Evolutionary conservation across 2,888 invertebrate species (phyloP).

Genomic region (Myopa testacea): DNA sequence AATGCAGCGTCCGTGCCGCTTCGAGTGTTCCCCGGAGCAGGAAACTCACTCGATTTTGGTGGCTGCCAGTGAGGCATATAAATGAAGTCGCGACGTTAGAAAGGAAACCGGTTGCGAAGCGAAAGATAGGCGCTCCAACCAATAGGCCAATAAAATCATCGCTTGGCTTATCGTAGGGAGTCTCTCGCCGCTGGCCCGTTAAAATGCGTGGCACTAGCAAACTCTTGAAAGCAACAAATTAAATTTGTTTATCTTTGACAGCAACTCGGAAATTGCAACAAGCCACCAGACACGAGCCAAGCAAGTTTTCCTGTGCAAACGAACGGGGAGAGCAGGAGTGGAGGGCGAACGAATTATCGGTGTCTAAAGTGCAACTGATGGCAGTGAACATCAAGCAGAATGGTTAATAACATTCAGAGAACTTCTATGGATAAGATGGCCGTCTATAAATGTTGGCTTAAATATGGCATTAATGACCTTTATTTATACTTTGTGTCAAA

Average conservation of each 20-base stretch:
- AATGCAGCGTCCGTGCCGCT: too few species aligned
- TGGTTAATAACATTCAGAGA: too few species aligned
- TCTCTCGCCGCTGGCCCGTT: neutral
- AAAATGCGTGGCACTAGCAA: neutral
- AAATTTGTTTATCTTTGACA: neutral
- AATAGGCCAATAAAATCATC: neutral
- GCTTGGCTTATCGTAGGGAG: neutral
- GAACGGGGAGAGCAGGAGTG: neutral
- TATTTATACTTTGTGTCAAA: too few species aligned
- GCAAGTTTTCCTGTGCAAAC: neutral
- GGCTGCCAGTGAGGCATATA: too few species aligned
- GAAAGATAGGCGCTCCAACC: neutral
- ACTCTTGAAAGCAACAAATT: neutral
- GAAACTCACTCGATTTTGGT: too few species aligned
- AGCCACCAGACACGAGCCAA: neutral
- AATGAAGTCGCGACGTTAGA: neutral
- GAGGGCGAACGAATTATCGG: neutral
- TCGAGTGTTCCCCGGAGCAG: too few species aligned
- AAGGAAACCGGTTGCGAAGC: slow-evolving; percentile 1
- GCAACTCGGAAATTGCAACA: neutral
- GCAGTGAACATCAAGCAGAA: too few species aligned
- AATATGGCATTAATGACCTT: too few species aligned
- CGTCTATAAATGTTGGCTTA: too few species aligned
- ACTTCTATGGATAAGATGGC: too few species aligned
- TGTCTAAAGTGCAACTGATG: neutral